A percentile compares a stretch with the other conserved stretches of the same genome.
These are phyloP conservation scores for Catocala fraxini DNA, from an alignment of 2,888 invertebrate species.

Conservation along the genomic window DNA sequence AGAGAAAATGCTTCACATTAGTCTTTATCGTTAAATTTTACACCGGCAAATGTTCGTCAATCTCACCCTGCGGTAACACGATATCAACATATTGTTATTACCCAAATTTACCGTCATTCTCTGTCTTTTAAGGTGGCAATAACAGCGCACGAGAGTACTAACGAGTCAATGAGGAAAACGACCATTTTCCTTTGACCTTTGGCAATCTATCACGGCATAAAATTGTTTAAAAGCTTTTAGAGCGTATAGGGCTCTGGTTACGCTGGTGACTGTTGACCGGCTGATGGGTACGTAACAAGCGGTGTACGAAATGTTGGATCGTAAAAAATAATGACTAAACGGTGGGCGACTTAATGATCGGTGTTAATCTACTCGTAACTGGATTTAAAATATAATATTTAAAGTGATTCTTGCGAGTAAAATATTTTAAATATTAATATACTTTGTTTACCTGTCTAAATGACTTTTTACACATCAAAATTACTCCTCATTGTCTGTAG, in stretches of 20 bases:
- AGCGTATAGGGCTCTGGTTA: conserved; percentile 35
- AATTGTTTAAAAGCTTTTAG: conserved; percentile 16
- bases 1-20: conserved; percentile 3
- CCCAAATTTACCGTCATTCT: conserved; percentile 43
- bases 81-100: conserved; percentile 29
- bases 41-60: conserved; percentile 20
- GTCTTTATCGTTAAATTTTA: neutral
- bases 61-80: conserved; percentile 19
- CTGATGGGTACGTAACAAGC: conserved; percentile 60
- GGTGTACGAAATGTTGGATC: conserved; percentile 45
- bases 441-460: no score
- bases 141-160: conserved; percentile 42
- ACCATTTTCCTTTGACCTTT: conserved; percentile 41
- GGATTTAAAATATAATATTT: conserved; percentile 13
- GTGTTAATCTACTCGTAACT: conserved; percentile 39
- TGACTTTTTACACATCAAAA: no score
- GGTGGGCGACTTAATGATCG: conserved; percentile 38
- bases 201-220: conserved; percentile 14
- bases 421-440: no score
- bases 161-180: conserved; percentile 41
- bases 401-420: neutral
- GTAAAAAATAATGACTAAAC: conserved; percentile 61
- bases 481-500: no score
- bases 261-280: conserved; percentile 41
- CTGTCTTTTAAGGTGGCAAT: conserved; percentile 48